These are phyloP conservation scores for Bugula neritina DNA, from an alignment of 2,888 invertebrate species.

Conservation along the genomic window DNA sequence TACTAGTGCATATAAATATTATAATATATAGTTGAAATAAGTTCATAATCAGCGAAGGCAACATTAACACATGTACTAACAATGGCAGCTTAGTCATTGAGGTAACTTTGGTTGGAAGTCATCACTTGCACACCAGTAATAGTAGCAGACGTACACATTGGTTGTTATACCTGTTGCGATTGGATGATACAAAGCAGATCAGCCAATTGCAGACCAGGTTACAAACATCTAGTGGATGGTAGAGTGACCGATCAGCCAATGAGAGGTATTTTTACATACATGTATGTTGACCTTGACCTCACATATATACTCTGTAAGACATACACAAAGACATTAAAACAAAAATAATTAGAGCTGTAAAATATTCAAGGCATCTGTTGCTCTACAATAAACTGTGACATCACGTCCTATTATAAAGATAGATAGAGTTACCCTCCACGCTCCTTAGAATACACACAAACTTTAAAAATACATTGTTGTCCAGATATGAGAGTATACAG, in stretches of 20 bases:
- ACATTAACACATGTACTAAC: not conserved
- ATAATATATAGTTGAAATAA: not conserved
- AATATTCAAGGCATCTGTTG: not conserved
- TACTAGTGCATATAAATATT: not conserved
- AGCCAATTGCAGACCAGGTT: conserved; percentile 16
- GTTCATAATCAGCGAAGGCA: not conserved
- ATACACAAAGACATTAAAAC: conserved; percentile 21
- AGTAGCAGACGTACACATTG: not conserved
- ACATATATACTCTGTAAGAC: conserved; percentile 26
- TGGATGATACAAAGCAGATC: not conserved
- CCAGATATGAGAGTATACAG: no score
- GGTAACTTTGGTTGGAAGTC: not conserved
- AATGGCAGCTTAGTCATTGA: not conserved
- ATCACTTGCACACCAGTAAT: no score
- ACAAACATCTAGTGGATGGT: conserved; percentile 13
- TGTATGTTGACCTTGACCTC: conserved; percentile 27
- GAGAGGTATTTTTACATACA: conserved; percentile 8
- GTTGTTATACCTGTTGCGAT: not conserved
- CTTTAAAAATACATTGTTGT: no score
- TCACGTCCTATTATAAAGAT: not conserved
- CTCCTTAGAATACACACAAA: not conserved
- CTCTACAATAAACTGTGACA: not conserved
- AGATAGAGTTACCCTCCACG: not conserved
- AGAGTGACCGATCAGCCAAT: conserved; percentile 20
- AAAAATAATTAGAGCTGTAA: not conserved